Base-by-base conservation (phyloP, 2,888 invertebrate species). In the Limnephilus auricula region DNA sequence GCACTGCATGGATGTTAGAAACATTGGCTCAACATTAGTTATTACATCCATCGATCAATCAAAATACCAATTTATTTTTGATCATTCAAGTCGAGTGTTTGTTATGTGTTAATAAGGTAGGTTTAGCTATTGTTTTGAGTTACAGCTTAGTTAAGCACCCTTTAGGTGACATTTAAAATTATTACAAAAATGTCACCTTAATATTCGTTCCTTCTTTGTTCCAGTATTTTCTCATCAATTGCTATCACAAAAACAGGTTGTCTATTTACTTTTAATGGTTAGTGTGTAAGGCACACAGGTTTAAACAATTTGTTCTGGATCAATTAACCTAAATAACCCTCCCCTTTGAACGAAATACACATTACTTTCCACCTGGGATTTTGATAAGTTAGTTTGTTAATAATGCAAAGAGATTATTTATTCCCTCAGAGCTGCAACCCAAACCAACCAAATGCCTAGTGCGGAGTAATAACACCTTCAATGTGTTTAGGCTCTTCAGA, bases 401-500 rank as follows among this genome's bases (percentile, higher is more conserved):
- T 65, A 65, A 65, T 65, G 65, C 65, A 65, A 65, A 65, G n/a
- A 2, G 25, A n/a, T n/a, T 65, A 65, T 65, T 65, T 25, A 65
- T 65, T 9, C 2, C 25, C 65, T 65, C 32, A 4, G 18, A 18
- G 32, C 15, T 18, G 32, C 80, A 80, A 80, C 31, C 30, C 31
- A 80, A 32, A 18, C 32, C 80, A 18, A 18, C 80, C 80, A 18
- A 80, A 32, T 18, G 15, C 15, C 80, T 13, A 32, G 32, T 32
- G 31, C 15, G n/a, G 65, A 65, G 65, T 25, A 65, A 65, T 65
- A 65, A 65, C 65, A 65, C 65, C 25, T 65, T n/a, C 25, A n/a
- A n/a, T 37, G 83, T 34, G 34, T 83, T 34, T 34, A 83, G 83
- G 83, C 37, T 12, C 83, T 83, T n/a, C 37, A 37, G 83, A 37